A percentile compares a stretch with the other conserved stretches of the same genome.
Conservation (phyloP, 2,113 vertebrate species). For the Hipposideros armiger region DNA sequence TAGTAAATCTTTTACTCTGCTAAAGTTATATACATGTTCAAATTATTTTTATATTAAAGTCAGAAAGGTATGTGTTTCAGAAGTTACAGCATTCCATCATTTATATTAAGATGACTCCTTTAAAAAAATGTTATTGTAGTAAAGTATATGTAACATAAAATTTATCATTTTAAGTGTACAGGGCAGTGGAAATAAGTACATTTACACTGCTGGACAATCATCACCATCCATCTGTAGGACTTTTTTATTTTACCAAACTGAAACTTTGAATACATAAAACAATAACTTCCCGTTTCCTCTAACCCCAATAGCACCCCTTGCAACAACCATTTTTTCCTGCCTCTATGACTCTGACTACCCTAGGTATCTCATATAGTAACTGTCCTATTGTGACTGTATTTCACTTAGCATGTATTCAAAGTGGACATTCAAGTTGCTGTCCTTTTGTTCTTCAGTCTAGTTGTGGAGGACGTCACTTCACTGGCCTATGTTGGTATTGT, state of each 20-base stretch:
- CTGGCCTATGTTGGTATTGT: no score
- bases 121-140: neutral
- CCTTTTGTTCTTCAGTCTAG: no score
- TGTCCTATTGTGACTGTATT: neutral
- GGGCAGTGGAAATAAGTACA: neutral
- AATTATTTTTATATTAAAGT: neutral
- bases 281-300: neutral
- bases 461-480: no score
- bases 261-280: neutral
- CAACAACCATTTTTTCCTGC: neutral
- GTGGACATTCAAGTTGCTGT: neutral
- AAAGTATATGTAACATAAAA: neutral
- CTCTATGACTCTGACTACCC: neutral
- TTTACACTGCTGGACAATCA: neutral
- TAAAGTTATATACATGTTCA: neutral
- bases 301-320: neutral
- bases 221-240: neutral
- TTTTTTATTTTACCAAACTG: neutral
- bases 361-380: neutral
- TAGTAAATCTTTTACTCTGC: conserved; percentile 13
- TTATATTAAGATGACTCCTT: neutral
- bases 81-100: neutral
- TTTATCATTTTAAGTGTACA: neutral
- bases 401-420: neutral
- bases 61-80: neutral